Conservation (phyloP, 2,113 vertebrate species). For the Ramphastos sulfuratus region DNA sequence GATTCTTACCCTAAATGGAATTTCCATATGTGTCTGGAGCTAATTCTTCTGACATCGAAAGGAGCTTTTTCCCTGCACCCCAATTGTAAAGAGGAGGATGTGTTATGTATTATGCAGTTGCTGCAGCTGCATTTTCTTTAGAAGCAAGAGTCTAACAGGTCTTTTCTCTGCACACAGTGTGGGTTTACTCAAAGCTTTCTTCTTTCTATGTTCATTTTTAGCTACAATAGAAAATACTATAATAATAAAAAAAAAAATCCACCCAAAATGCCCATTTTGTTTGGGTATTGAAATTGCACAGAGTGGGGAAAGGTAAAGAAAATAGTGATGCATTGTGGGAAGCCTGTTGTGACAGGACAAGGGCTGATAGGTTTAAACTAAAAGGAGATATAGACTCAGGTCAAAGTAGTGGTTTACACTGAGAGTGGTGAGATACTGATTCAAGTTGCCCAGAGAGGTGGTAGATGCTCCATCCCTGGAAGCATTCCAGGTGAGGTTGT, state of each 20-base stretch:
- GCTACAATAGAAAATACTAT: neutral
- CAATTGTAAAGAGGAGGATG: neutral
- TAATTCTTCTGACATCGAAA: conserved; percentile 57
- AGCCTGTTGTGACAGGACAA: no score
- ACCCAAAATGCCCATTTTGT: neutral
- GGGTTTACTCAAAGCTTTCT: neutral
- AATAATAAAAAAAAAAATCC: neutral
- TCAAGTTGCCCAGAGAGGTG: no score
- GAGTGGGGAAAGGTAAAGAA: neutral
- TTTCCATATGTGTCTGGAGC: conserved; percentile 66
- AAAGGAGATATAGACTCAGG: no score
- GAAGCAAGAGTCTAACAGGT: neutral
- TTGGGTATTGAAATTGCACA: neutral
- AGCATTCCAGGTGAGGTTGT: no score
- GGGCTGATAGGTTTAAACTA: no score
- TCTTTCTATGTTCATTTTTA: neutral
- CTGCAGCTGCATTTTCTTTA: neutral
- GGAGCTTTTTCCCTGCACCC: conserved; percentile 6
- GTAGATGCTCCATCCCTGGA: no score
- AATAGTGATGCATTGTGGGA: rapidly evolving
- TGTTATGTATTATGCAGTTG: neutral
- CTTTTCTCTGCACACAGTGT: neutral
- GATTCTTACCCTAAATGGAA: conserved; percentile 76
- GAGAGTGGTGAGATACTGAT: no score
- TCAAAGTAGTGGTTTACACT: no score